Evolutionary conservation across 2,113 vertebrate genomes (phyloP).

Genomic region (Haemorhous mexicanus): DNA sequence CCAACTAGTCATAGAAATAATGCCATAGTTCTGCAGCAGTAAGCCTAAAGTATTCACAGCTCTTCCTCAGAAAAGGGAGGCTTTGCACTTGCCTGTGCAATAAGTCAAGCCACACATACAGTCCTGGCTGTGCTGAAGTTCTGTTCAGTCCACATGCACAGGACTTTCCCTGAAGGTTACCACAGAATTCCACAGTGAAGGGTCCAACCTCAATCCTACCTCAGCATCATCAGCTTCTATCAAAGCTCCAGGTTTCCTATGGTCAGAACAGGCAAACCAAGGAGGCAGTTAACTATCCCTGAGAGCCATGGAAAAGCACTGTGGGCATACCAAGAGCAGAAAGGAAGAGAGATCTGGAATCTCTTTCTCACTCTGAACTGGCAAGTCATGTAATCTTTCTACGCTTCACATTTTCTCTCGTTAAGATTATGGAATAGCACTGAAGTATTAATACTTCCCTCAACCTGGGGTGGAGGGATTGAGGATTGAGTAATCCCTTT

Average conservation of each 20-base stretch:
- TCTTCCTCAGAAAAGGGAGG: not conserved
- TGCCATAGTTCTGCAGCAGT: not conserved
- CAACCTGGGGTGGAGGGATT: not conserved
- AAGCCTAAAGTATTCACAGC: not conserved
- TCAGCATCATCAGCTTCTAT: not conserved
- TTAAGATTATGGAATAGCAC: not conserved
- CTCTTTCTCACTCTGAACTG: not conserved
- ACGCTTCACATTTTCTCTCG: accelerated
- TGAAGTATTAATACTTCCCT: not conserved
- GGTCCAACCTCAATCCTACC: not conserved
- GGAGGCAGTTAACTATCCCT: not conserved
- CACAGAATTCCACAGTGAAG: not conserved
- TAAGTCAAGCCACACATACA: not conserved
- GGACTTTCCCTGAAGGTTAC: not conserved
- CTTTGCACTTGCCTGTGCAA: not conserved
- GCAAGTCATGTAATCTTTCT: not conserved
- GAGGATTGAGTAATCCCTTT: not conserved
- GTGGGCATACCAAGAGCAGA: not conserved
- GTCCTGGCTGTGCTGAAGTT: not conserved
- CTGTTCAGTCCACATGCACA: not conserved
- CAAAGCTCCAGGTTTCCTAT: not conserved
- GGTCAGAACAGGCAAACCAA: not conserved
- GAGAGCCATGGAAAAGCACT: not conserved
- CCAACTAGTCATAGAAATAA: not conserved
- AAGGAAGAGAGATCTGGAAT: not conserved